Evolutionary conservation across 2,888 invertebrate genomes (phyloP).

Genomic region (Amphipoea oculea): DNA sequence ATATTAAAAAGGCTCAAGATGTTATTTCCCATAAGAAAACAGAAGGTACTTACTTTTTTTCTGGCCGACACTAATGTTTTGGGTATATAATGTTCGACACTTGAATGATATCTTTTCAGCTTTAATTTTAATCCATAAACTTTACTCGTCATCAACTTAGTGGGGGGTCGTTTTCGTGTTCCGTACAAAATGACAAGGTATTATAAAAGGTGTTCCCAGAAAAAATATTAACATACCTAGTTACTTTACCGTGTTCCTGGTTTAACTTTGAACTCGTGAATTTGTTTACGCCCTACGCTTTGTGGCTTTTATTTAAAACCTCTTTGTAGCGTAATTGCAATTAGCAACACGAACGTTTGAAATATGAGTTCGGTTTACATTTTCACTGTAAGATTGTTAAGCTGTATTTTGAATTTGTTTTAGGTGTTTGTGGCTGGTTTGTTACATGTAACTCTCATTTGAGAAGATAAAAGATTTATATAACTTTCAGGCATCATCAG

Average conservation of each 20-base stretch:
- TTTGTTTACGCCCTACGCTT: conserved; percentile 22
- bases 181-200: conserved; percentile 6
- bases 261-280: conserved; percentile 39
- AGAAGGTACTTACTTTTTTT: too few species aligned
- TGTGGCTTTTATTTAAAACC: conserved; percentile 52
- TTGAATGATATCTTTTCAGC: not conserved
- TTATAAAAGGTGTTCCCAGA: conserved; percentile 41
- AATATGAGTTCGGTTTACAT: conserved; percentile 53
- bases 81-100: too few species aligned
- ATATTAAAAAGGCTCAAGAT: too few species aligned
- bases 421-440: not conserved
- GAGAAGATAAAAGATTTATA: not conserved
- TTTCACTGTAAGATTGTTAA: not conserved
- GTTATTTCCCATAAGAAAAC: too few species aligned
- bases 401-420: conserved; percentile 15
- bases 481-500: not conserved
- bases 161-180: conserved; percentile 31
- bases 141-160: not conserved
- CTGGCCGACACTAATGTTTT: too few species aligned
- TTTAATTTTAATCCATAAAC: not conserved
- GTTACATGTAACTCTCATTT: not conserved
- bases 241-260: conserved; percentile 23
- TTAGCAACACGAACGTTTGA: conserved; percentile 54
- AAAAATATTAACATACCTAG: conserved; percentile 57
- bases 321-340: conserved; percentile 57